phyloP scores from a whole-genome alignment of 2,113 vertebrate genomes.

The Lynx canadensis region DNA sequence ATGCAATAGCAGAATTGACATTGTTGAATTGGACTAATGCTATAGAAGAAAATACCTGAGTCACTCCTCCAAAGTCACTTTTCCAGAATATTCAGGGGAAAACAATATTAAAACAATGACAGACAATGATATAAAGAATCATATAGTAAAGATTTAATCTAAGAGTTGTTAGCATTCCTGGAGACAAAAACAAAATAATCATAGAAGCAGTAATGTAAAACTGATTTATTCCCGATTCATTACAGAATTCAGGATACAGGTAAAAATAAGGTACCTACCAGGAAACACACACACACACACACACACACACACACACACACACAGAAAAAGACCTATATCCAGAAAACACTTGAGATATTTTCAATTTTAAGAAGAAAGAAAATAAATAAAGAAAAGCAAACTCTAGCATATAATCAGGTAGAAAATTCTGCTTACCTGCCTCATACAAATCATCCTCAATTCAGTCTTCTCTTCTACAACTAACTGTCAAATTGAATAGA shows the following conservation, averaged over 20 bases:
- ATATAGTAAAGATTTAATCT: constrained; percentile 44
- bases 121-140: neutral
- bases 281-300: neutral
- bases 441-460: constrained; percentile 2
- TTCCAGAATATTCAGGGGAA: neutral
- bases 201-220: constrained; percentile 19
- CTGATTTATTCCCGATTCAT: constrained; percentile 7
- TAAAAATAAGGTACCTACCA: neutral
- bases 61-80: neutral
- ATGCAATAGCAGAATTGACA: neutral
- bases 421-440: neutral
- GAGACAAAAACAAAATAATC: constrained; percentile 21
- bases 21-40: neutral
- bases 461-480: neutral
- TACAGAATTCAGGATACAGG: neutral
- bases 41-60: neutral
- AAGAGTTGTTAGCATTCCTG: neutral
- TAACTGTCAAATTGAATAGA: neutral
- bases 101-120: neutral
- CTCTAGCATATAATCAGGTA: neutral
- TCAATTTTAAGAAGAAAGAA: constrained; percentile 1
- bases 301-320: neutral
- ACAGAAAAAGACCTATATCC: neutral
- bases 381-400: neutral
- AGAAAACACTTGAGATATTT: neutral